Evolutionary conservation across 2,797 vertebrate species (phyloP).

Genomic region (Prionace glauca): DNA sequence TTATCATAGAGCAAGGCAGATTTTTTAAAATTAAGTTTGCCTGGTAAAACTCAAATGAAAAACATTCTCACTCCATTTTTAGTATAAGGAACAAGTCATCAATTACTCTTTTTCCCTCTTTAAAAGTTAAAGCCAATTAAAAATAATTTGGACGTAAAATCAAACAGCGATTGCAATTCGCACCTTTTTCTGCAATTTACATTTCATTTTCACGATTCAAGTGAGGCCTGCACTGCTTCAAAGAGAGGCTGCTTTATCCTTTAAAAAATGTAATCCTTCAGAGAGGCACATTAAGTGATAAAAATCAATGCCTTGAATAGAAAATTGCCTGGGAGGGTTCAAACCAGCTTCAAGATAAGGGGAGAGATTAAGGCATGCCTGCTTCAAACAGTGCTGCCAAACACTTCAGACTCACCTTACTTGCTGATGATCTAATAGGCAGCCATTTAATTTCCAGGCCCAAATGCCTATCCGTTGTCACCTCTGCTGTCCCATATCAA

Average conservation of each 20-base stretch:
- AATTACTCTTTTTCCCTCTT: background rate
- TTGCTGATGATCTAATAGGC: constrained; percentile 53
- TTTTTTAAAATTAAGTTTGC: no score
- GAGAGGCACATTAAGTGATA: constrained; percentile 62
- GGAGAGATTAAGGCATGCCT: constrained; percentile 65
- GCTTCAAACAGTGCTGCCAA: constrained; percentile 59
- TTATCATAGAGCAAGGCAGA: background rate
- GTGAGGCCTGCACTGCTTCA: constrained; percentile 37
- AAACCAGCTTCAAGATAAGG: constrained; percentile 69
- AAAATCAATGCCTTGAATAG: constrained; percentile 69
- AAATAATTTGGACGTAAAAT: constrained; percentile 14
- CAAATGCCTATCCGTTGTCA: constrained; percentile 60
- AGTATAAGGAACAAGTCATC: background rate
- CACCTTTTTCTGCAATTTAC: constrained; percentile 14
- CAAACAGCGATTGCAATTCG: constrained; percentile 10
- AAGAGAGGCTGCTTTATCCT: constrained; percentile 56
- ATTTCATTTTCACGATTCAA: constrained; percentile 42
- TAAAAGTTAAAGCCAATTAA: background rate
- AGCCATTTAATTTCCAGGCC: constrained; percentile 57
- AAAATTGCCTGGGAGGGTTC: constrained; percentile 71
- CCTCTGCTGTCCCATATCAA: constrained; percentile 61
- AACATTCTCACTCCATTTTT: constrained; percentile 10
- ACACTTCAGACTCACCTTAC: constrained; percentile 54
- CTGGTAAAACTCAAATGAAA: constrained; percentile 5
- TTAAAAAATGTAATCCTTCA: constrained; percentile 61